Evolutionary conservation across 2,888 invertebrate species (phyloP).

Genomic region (Agonopterix heracliana): DNA sequence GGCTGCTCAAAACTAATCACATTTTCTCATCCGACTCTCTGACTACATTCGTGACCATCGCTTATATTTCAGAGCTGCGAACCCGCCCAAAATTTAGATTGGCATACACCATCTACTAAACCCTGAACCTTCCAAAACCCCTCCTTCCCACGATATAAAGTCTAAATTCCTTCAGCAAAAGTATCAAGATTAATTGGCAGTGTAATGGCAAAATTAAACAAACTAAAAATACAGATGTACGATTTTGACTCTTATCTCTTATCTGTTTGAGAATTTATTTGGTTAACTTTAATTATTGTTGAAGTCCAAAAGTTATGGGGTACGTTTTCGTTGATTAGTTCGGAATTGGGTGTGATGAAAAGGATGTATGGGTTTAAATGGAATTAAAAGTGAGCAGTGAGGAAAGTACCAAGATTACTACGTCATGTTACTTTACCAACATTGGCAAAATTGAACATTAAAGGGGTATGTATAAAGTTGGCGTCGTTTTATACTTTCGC

Average conservation of each 20-base stretch:
- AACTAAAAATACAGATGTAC: conserved; percentile 19
- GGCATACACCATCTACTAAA: conserved; percentile 23
- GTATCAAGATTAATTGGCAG: not conserved
- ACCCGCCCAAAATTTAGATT: conserved; percentile 64
- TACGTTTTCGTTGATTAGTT: not conserved
- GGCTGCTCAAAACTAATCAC: not conserved
- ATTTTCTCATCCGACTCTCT: conserved; percentile 19
- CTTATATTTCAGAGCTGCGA: conserved; percentile 50
- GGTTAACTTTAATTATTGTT: conserved; percentile 9
- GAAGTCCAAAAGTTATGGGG: not conserved
- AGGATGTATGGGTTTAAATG: no score
- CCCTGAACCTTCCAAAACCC: conserved; percentile 8
- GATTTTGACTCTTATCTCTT: conserved; percentile 20
- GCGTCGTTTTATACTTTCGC: no score
- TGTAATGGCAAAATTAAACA: conserved; percentile 26
- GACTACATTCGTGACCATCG: conserved; percentile 41
- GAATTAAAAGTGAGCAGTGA: no score
- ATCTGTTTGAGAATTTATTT: conserved; percentile 30
- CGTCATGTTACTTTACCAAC: no score
- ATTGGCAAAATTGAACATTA: no score
- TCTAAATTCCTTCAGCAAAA: conserved; percentile 18
- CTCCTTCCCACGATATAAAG: conserved; percentile 22
- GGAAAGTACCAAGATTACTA: no score
- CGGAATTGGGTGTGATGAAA: not conserved
- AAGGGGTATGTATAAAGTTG: no score